phyloP scores from a whole-genome alignment of 92 coral and sea anemone species.

The Epizoanthus rinbou region DNA sequence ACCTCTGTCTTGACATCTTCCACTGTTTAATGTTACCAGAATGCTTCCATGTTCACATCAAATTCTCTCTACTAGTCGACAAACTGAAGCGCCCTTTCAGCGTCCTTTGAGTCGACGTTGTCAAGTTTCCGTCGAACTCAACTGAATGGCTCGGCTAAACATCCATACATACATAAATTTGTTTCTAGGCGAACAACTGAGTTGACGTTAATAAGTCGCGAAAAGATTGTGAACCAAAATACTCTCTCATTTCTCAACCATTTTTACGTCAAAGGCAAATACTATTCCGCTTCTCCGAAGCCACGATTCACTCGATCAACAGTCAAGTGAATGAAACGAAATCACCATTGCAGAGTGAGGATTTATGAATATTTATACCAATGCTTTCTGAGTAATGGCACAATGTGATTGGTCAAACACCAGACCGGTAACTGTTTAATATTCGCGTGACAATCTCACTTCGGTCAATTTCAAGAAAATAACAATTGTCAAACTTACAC shows the following conservation, averaged over 20 bases:
- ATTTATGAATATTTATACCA: constrained; percentile 23
- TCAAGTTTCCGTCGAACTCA: constrained; percentile 29
- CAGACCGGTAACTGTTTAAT: constrained; percentile 25
- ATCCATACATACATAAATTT: constrained; percentile 42
- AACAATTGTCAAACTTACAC: background rate
- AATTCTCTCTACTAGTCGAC: constrained; percentile 1
- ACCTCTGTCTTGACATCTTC: constrained; percentile 56
- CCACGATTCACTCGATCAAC: background rate
- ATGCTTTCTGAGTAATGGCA: constrained; percentile 5
- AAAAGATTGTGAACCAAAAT: background rate
- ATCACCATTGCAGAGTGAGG: constrained; percentile 18
- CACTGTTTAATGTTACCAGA: background rate
- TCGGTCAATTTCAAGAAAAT: background rate
- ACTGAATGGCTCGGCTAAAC: constrained; percentile 10
- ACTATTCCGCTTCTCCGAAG: background rate
- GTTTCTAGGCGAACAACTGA: constrained; percentile 8
- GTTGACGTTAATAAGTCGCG: background rate
- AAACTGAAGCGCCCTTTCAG: constrained; percentile 7
- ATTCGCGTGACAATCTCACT: constrained; percentile 39
- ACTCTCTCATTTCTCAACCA: constrained; percentile 4
- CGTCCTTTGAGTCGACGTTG: constrained; percentile 39
- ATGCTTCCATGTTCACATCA: background rate
- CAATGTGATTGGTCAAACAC: constrained; percentile 30
- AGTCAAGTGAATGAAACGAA: constrained; percentile 10
- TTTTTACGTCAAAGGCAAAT: constrained; percentile 10